A percentile compares a stretch with the other conserved stretches of the same genome.
Evolutionary conservation across 2,113 vertebrate species (phyloP).

Genomic region (Sciurus niger): DNA sequence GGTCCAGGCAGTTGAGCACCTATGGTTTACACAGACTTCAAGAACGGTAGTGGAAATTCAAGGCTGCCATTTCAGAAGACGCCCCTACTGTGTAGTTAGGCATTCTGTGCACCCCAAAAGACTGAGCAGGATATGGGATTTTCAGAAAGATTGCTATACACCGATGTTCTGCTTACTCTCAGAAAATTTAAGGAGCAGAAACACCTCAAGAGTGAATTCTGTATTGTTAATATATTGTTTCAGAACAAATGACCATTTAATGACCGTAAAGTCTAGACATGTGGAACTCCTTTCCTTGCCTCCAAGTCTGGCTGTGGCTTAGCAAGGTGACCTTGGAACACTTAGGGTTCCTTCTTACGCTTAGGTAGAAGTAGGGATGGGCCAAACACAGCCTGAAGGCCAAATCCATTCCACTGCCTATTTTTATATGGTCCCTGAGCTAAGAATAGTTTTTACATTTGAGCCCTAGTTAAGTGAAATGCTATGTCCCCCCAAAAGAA

Average conservation of each 20-base stretch:
- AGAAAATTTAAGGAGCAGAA: neutral
- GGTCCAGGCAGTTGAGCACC: neutral
- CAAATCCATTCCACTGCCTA: neutral
- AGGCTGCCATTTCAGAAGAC: neutral
- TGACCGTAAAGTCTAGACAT: neutral
- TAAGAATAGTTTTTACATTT: constrained; percentile 21
- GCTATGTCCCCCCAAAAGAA: neutral
- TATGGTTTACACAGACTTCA: neutral
- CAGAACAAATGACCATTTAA: neutral
- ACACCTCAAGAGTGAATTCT: constrained; percentile 1
- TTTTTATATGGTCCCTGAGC: neutral
- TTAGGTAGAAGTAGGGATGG: neutral
- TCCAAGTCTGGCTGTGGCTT: neutral
- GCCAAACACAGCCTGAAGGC: neutral
- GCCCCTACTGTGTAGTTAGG: neutral
- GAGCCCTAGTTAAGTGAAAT: constrained; percentile 34
- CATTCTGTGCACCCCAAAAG: neutral
- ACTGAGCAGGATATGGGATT: neutral
- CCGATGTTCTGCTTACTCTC: neutral
- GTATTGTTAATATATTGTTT: neutral
- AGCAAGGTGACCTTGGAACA: neutral
- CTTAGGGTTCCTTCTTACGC: accelerated
- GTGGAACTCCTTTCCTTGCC: too few relatives aligned
- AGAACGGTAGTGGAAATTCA: neutral
- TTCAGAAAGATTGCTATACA: neutral